phyloP scores from a whole-genome alignment of 1,140 invertebrate species.

The Zelostemma sp. region DNA sequence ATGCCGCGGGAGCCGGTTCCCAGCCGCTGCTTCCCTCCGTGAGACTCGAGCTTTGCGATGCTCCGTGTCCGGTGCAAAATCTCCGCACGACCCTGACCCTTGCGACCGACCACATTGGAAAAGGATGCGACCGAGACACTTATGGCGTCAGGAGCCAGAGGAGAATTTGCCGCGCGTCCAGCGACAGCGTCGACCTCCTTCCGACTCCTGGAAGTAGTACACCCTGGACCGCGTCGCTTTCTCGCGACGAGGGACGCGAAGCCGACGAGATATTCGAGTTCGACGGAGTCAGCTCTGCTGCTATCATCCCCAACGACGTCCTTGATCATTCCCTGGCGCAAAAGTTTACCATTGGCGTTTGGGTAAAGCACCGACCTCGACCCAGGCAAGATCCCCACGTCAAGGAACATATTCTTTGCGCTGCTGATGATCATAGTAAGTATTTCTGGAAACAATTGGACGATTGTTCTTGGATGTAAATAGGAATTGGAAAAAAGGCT shows the following conservation, averaged over 20 bases:
- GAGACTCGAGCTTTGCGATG: conserved; percentile 85
- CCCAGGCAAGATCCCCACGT: conserved; percentile 84
- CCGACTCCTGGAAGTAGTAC: conserved; percentile 84
- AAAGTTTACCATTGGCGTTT: conserved; percentile 91
- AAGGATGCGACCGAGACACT: conserved; percentile 93
- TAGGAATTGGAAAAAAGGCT: too few relatives aligned
- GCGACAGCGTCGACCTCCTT: conserved; percentile 83
- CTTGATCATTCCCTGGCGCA: conserved; percentile 81
- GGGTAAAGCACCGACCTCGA: conserved; percentile 88
- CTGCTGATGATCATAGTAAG: conserved; percentile 96
- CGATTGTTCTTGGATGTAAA: too few relatives aligned
- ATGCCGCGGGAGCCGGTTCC: conserved; percentile 85
- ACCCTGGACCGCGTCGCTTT: conserved; percentile 89
- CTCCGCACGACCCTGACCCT: conserved; percentile 78
- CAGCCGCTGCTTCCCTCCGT: conserved; percentile 87
- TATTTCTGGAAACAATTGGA: conserved; percentile 46
- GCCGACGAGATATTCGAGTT: conserved; percentile 95
- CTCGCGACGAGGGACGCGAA: conserved; percentile 90
- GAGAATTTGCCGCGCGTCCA: conserved; percentile 85
- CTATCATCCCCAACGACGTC: conserved; percentile 83
- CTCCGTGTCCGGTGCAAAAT: conserved; percentile 78
- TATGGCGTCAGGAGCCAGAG: conserved; percentile 89
- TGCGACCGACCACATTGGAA: conserved; percentile 87
- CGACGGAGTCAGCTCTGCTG: conserved; percentile 88
- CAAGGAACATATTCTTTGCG: conserved; percentile 96